These are phyloP conservation scores for Anguilla pacifica DNA, from an alignment of 2,797 vertebrate genomes.

Conservation along the genomic window DNA sequence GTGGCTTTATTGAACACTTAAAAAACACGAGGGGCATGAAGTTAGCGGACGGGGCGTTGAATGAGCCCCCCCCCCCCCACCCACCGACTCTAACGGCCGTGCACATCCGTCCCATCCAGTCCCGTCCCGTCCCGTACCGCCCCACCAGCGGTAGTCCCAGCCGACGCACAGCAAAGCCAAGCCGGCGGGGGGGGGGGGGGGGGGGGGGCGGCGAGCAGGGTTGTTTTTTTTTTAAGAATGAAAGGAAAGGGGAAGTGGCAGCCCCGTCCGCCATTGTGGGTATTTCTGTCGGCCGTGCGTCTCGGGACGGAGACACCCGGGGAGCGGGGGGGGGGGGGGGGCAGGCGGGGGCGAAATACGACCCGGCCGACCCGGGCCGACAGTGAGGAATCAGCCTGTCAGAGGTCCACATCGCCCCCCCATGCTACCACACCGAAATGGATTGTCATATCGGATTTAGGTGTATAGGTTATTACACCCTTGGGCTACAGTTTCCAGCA, in stretches of 20 bases:
- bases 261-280: constrained; percentile 77
- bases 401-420: constrained; percentile 62
- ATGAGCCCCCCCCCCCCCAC: too few species aligned
- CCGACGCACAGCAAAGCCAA: constrained; percentile 60
- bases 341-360: constrained; percentile 75
- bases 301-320: constrained; percentile 68
- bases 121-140: neutral
- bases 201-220: constrained; percentile 55
- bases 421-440: constrained; percentile 79
- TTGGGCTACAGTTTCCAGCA: constrained; percentile 76
- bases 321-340: constrained; percentile 44
- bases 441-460: constrained; percentile 84
- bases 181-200: constrained; percentile 30
- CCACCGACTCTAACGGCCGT: too few species aligned
- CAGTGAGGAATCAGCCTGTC: constrained; percentile 73
- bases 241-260: constrained; percentile 71
- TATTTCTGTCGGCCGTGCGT: constrained; percentile 76
- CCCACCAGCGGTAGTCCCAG: neutral
- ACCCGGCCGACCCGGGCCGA: constrained; percentile 75
- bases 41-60: neutral
- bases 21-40: neutral
- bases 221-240: constrained; percentile 75
- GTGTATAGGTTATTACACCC: constrained; percentile 86
- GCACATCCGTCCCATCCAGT: neutral
- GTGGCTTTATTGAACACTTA: neutral